These are phyloP conservation scores for Hydropotes inermis DNA, from an alignment of 2,113 vertebrate genomes.

Conservation along the genomic window DNA sequence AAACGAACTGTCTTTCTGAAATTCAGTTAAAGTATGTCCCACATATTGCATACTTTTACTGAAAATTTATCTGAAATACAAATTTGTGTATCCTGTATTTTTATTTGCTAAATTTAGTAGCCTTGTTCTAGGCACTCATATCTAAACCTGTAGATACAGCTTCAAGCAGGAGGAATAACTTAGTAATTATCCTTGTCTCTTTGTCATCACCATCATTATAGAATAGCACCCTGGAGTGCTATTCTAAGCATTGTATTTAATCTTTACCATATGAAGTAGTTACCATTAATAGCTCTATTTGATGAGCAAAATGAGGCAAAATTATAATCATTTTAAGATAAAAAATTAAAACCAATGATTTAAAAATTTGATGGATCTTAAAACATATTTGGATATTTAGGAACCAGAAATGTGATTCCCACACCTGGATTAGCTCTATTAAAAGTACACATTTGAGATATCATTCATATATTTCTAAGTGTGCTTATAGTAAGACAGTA, in stretches of 20 bases:
- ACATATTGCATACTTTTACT: background rate
- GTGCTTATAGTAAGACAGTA: background rate
- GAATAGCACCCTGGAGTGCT: background rate
- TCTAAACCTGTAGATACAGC: background rate
- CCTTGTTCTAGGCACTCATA: background rate
- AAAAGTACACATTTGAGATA: background rate
- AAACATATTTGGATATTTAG: background rate
- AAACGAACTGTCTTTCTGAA: background rate
- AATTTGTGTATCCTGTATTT: background rate
- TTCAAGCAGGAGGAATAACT: background rate
- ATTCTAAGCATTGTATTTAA: background rate
- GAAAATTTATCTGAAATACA: slow-evolving; percentile 26
- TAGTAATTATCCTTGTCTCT: background rate
- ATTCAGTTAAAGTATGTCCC: background rate
- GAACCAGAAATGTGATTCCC: background rate
- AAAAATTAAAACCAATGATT: background rate
- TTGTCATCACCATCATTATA: background rate
- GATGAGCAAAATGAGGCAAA: background rate
- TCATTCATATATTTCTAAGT: background rate
- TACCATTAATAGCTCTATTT: background rate
- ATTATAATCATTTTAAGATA: background rate
- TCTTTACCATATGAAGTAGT: background rate
- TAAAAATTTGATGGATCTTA: background rate
- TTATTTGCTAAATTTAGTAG: background rate
- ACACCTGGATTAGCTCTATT: background rate